These are phyloP conservation scores for Micropterix aruncella DNA, from an alignment of 2,888 invertebrate species.

Conservation along the genomic window DNA sequence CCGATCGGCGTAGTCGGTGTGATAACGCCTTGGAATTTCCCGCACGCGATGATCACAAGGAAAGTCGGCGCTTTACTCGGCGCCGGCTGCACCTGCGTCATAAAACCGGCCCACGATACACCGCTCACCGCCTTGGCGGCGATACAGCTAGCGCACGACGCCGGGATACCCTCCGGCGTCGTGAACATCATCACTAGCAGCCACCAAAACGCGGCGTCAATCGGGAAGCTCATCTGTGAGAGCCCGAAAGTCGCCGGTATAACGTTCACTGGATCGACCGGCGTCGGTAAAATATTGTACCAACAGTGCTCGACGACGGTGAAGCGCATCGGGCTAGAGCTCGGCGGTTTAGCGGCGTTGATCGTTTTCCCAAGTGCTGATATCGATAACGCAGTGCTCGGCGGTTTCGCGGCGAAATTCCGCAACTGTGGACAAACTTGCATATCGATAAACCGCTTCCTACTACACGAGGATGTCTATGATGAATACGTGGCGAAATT, in stretches of 20 bases:
- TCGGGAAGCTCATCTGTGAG: background rate
- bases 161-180: background rate
- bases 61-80: background rate
- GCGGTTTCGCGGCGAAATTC: background rate
- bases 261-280: background rate
- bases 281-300: background rate
- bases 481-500: background rate
- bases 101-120: background rate
- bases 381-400: background rate
- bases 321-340: background rate
- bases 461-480: background rate
- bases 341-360: background rate
- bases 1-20: background rate
- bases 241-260: background rate
- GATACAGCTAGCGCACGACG: background rate
- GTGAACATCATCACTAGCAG: background rate
- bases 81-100: background rate
- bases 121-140: background rate
- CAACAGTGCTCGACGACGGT: background rate
- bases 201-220: background rate
- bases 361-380: background rate
- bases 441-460: background rate
- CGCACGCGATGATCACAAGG: background rate
- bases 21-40: background rate
- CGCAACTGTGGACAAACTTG: background rate